Evolutionary conservation across 1,140 invertebrate genomes (phyloP).

Genomic region (Sipha flava): DNA sequence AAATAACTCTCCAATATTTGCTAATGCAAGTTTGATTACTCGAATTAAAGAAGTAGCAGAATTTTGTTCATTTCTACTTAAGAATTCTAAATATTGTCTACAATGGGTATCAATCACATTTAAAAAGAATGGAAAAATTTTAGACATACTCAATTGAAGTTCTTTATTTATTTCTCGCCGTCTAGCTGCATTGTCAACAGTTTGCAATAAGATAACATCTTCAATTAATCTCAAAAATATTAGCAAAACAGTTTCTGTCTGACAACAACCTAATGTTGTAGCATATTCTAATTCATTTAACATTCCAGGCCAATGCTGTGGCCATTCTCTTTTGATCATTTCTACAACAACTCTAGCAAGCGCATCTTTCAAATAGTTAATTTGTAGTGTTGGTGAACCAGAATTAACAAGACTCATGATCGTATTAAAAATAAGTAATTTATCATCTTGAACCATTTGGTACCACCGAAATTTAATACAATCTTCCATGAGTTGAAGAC

Average conservation of each 20-base stretch:
- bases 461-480: slow-evolving; percentile 87
- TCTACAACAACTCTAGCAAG: slow-evolving; percentile 81
- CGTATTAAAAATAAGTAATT: slow-evolving; percentile 66
- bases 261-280: slow-evolving; percentile 66
- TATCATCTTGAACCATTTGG: slow-evolving; percentile 72
- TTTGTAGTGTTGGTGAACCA: slow-evolving; percentile 18
- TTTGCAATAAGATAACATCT: slow-evolving; percentile 72
- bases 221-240: slow-evolving; percentile 80
- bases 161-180: slow-evolving; percentile 42
- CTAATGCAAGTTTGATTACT: slow-evolving; percentile 9
- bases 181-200: slow-evolving; percentile 51
- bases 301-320: slow-evolving; percentile 84
- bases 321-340: slow-evolving; percentile 92
- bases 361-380: slow-evolving; percentile 58
- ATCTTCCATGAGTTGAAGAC: slow-evolving; percentile 80
- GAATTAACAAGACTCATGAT: slow-evolving; percentile 31
- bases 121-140: slow-evolving; percentile 17
- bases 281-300: slow-evolving; percentile 67
- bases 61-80: slow-evolving; percentile 24
- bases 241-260: slow-evolving; percentile 77
- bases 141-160: background rate
- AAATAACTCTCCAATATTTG: slow-evolving; percentile 22
- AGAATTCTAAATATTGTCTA: slow-evolving; percentile 6
- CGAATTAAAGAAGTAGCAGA: background rate
- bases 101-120: slow-evolving; percentile 19